These are phyloP conservation scores for Tuta absoluta DNA, from an alignment of 2,888 invertebrate genomes.

Conservation along the genomic window DNA sequence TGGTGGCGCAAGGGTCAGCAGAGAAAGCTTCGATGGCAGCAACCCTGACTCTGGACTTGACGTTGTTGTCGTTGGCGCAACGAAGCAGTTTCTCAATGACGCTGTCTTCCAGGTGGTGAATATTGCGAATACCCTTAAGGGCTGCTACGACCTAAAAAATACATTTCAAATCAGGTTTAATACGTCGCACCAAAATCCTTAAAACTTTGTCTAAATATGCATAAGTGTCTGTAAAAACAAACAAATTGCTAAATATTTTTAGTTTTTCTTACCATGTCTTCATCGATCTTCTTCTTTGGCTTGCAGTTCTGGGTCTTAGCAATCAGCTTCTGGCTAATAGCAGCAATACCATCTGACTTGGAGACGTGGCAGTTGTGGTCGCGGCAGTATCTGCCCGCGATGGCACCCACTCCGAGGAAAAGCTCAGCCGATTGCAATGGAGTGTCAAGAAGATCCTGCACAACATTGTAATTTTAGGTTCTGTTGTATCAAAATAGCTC, in stretches of 20 bases:
- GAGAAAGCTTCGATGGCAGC: slow-evolving; percentile 90
- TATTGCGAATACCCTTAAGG: slow-evolving; percentile 91
- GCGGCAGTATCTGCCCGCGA: slow-evolving; percentile 86
- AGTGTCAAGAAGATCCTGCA: slow-evolving; percentile 81
- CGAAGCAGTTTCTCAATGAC: slow-evolving; percentile 82
- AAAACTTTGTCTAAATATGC: not conserved
- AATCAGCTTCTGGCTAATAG: slow-evolving; percentile 83
- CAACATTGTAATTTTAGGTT: not conserved
- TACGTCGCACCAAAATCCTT: not conserved
- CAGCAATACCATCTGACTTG: slow-evolving; percentile 80
- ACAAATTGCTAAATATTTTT: slow-evolving; percentile 20
- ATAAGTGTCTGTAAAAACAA: no score
- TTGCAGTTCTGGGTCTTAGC: slow-evolving; percentile 86
- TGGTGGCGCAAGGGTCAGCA: slow-evolving; percentile 84
- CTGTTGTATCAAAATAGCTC: no score
- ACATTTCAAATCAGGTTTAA: not conserved
- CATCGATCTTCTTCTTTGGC: slow-evolving; percentile 83
- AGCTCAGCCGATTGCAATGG: slow-evolving; percentile 82
- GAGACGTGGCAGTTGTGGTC: slow-evolving; percentile 81
- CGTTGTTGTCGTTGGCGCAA: slow-evolving; percentile 82
- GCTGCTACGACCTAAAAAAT: slow-evolving; percentile 81
- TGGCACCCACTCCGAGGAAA: slow-evolving; percentile 87
- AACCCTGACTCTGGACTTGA: slow-evolving; percentile 85
- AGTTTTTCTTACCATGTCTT: slow-evolving; percentile 77
- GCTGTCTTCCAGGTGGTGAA: slow-evolving; percentile 83